phyloP scores from a whole-genome alignment of 2,888 invertebrate species.

The Cheilosia impressa region DNA sequence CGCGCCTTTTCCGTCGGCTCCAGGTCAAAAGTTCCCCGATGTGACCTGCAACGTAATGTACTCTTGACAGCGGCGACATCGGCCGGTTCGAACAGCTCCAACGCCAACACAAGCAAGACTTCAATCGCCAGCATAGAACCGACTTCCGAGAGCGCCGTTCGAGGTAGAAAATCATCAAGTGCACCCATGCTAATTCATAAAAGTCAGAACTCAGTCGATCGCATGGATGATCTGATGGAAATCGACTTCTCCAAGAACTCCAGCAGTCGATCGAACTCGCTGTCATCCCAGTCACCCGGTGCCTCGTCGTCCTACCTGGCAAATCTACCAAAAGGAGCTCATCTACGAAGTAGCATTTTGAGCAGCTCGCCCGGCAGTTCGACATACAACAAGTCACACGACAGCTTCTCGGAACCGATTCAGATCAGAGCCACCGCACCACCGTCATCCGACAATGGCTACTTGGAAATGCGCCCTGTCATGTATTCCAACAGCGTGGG shows the following conservation, averaged over 20 bases:
- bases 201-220: slow-evolving; percentile 85
- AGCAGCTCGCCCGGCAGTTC: slow-evolving; percentile 52
- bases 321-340: slow-evolving; percentile 56
- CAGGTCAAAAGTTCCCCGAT: slow-evolving; percentile 84
- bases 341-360: slow-evolving; percentile 40
- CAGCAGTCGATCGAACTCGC: slow-evolving; percentile 76
- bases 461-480: slow-evolving; percentile 87
- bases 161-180: slow-evolving; percentile 87
- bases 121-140: slow-evolving; percentile 76
- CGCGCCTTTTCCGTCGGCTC: slow-evolving; percentile 92
- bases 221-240: slow-evolving; percentile 93
- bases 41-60: slow-evolving; percentile 80
- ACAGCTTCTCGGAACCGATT: slow-evolving; percentile 69
- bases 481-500: slow-evolving; percentile 76
- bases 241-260: slow-evolving; percentile 87
- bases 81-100: slow-evolving; percentile 75
- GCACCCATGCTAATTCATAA: slow-evolving; percentile 87
- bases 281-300: slow-evolving; percentile 58
- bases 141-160: slow-evolving; percentile 61
- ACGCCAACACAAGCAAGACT: slow-evolving; percentile 77
- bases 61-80: slow-evolving; percentile 77
- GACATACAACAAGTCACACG: slow-evolving; percentile 47
- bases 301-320: slow-evolving; percentile 46
- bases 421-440: slow-evolving; percentile 27
- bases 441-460: slow-evolving; percentile 82